Base-by-base conservation (phyloP, 2,113 vertebrate species). In the Trematocara stigmaticum region DNA sequence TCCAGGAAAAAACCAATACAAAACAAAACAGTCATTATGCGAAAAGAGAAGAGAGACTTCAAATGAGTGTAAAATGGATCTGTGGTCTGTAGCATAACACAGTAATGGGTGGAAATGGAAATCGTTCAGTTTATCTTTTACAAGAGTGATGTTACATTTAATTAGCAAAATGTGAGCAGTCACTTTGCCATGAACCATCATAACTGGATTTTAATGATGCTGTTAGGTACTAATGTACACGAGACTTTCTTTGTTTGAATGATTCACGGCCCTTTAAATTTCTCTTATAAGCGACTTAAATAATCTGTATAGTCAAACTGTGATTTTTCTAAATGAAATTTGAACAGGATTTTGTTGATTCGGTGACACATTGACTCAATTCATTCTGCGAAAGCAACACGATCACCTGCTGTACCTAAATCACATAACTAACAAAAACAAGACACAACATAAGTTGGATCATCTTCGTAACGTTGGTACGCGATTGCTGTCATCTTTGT, bases 91-190 rank as follows among this genome's bases (percentile, higher is more conserved):
- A 80, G 69, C 57, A 42, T 18, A 69, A 84, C 31, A 11, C 84
- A 35, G 66, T 82, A 84, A 88, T 92, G 89, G 79, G 35, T 16
- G 74, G 18, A 82, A 82, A 61, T 61, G 84, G 81, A 89, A 88
- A 89, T 79, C 15, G 8, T 31, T 82, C 10, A 85, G 78, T 85
- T 87, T 71, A 59, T 82, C 26, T 3, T 83, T 76, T 13, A 35
- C 34, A 18, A 71, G 69, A 82, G 9, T 61, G 35, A 38, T 52
- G 49, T 55, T 59, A 12, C 78, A 69, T 81, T 86, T 78, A 83
- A 85, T 81, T 55, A 57, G 76, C 40, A 35, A 88, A 88, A 18
- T 38, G 9, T 23, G n/a, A 87, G 56, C 15, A 6, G 26, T 12
- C 64, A 76, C 89, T 86, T 87, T 42, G 38, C 34, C 55, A 26